These are phyloP conservation scores for Dolomedes plantarius DNA, from an alignment of 2,888 invertebrate species.

Conservation along the genomic window DNA sequence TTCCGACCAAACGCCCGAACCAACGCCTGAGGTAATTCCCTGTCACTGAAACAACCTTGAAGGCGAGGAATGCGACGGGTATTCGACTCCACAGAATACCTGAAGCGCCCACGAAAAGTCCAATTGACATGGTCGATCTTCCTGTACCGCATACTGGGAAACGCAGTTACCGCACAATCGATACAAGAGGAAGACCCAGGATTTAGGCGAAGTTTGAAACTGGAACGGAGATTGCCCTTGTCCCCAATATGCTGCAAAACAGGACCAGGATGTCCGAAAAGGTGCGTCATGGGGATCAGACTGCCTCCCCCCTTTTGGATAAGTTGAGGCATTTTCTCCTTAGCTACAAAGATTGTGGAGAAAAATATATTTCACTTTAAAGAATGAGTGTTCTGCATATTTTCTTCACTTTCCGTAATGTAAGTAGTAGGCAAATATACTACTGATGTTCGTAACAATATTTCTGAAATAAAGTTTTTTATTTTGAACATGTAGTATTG, in stretches of 20 bases:
- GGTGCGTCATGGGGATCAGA: slow-evolving; percentile 51
- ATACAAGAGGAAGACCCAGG: not conserved
- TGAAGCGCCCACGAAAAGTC: not conserved
- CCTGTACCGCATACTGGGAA: slow-evolving; percentile 19
- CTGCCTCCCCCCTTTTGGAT: slow-evolving; percentile 57
- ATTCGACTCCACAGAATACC: not conserved
- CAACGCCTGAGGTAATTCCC: not conserved
- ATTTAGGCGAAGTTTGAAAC: slow-evolving; percentile 17
- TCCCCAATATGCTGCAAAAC: slow-evolving; percentile 57
- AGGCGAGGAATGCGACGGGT: not conserved
- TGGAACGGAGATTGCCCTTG: slow-evolving; percentile 69
- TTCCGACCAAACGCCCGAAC: not conserved
- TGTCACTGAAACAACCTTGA: not conserved
- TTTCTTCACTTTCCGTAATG: too few species aligned
- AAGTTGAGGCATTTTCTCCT: not conserved
- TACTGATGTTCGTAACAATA: too few species aligned
- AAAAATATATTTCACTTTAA: too few species aligned
- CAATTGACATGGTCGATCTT: slow-evolving; percentile 14
- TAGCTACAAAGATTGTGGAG: too few species aligned
- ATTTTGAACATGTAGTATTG: too few species aligned
- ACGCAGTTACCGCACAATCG: not conserved
- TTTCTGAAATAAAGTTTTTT: too few species aligned
- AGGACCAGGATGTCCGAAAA: slow-evolving; percentile 27
- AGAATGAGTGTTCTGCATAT: too few species aligned
- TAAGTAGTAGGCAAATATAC: too few species aligned